phyloP scores from a whole-genome alignment of 2,797 vertebrate genomes.

The Scolopax bukidnonensis region DNA sequence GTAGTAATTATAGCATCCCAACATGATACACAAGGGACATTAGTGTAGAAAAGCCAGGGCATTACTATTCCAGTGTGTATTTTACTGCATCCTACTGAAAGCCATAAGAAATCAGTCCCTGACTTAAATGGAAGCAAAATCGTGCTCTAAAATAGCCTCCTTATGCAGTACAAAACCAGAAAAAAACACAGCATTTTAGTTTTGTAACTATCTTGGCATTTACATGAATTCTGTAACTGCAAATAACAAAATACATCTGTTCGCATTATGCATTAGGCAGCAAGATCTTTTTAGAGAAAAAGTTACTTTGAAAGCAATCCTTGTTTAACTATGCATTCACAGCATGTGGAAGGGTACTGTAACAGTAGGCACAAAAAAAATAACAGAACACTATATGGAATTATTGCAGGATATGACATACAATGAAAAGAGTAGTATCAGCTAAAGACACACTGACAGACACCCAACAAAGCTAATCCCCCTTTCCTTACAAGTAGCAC shows the following conservation, averaged over 20 bases:
- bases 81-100: not conserved
- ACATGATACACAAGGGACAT: fast-evolving
- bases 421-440: not conserved
- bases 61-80: not conserved
- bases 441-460: not conserved
- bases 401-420: not conserved
- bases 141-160: not conserved
- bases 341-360: not conserved
- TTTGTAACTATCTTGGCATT: not conserved
- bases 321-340: not conserved
- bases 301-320: not conserved
- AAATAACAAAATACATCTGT: not conserved
- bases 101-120: not conserved
- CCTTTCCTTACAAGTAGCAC: not conserved
- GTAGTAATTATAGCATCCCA: not conserved
- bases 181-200: not conserved
- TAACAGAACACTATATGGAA: not conserved
- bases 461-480: not conserved
- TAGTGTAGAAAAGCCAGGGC: not conserved
- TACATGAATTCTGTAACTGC: not conserved
- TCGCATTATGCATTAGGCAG: not conserved
- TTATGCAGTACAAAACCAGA: not conserved
- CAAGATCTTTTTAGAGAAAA: not conserved
- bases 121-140: not conserved
- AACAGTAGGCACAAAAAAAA: not conserved